Conservation (phyloP, 2,113 vertebrate species). For the Monarcha castaneiventris region DNA sequence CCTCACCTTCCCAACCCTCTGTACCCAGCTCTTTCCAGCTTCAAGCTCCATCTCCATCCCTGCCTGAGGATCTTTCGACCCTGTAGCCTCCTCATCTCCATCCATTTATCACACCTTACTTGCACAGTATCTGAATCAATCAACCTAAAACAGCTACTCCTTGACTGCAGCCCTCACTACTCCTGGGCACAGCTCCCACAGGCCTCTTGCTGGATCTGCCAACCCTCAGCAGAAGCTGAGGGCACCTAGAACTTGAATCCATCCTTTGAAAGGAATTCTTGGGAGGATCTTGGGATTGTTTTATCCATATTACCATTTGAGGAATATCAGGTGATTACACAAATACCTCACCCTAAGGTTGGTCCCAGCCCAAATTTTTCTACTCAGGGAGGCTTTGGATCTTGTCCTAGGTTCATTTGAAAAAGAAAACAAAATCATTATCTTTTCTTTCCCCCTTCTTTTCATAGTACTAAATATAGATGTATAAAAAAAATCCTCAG, state of each 20-base stretch:
- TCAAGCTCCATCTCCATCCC: not conserved
- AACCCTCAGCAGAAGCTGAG: not conserved
- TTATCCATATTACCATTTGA: not conserved
- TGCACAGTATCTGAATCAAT: not conserved
- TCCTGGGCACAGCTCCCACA: not conserved
- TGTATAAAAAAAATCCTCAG: slow-evolving; percentile 31
- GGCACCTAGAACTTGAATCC: not conserved
- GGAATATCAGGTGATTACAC: not conserved
- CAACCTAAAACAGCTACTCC: not conserved
- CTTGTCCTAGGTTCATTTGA: not conserved
- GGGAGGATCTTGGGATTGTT: not conserved
- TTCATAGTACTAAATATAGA: slow-evolving; percentile 33
- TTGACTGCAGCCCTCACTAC: not conserved
- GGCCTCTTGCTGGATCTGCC: not conserved
- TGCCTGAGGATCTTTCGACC: not conserved
- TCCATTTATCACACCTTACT: not conserved
- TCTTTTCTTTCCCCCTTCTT: not conserved
- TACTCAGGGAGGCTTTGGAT: not conserved
- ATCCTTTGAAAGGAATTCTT: not conserved
- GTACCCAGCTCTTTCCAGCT: not conserved
- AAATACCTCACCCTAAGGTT: not conserved
- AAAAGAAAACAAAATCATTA: not conserved
- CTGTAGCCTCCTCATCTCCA: not conserved
- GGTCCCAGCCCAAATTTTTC: not conserved
- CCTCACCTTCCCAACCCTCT: not conserved